phyloP scores from a whole-genome alignment of 30 jellyfish, hydroid and myxozoan genomes.

The Pelagia noctiluca region DNA sequence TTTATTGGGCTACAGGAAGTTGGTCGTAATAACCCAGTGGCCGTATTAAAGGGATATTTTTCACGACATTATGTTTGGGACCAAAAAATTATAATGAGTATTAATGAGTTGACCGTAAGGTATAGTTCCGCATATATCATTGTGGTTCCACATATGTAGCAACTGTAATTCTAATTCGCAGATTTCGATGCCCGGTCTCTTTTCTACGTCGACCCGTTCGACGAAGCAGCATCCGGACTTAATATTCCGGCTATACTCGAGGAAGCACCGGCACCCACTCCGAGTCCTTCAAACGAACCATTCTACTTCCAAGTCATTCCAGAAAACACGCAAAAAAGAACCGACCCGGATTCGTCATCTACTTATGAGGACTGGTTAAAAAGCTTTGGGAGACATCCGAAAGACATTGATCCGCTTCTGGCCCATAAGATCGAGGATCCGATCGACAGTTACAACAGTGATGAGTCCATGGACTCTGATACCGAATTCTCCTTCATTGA shows the following conservation, averaged over 20 bases:
- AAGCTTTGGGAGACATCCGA: constrained; percentile 41
- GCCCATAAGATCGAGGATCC: constrained; percentile 19
- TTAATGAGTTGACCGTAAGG: too few relatives aligned
- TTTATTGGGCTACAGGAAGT: too few relatives aligned
- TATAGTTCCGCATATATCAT: too few relatives aligned
- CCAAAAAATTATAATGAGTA: too few relatives aligned
- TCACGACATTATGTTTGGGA: too few relatives aligned
- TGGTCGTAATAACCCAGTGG: too few relatives aligned
- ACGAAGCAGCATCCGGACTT: constrained; percentile 39
- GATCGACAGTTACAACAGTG: constrained; percentile 66
- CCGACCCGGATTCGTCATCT: neutral
- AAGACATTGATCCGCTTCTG: constrained; percentile 51
- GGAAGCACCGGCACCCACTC: neutral
- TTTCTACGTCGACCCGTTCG: constrained; percentile 64
- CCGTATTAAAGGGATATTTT: too few relatives aligned
- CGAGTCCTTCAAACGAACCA: constrained; percentile 49
- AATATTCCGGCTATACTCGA: constrained; percentile 29
- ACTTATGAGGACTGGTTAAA: constrained; percentile 59
- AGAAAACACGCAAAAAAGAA: constrained; percentile 27
- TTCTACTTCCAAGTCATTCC: constrained; percentile 63
- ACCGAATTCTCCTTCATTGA: constrained; percentile 78
- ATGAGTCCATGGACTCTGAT: constrained; percentile 82
- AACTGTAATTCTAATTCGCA: too few relatives aligned
- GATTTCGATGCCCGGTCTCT: constrained; percentile 46
- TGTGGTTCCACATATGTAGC: too few relatives aligned